Conservation (phyloP, 2,113 vertebrate species). For the Tyto alba region DNA sequence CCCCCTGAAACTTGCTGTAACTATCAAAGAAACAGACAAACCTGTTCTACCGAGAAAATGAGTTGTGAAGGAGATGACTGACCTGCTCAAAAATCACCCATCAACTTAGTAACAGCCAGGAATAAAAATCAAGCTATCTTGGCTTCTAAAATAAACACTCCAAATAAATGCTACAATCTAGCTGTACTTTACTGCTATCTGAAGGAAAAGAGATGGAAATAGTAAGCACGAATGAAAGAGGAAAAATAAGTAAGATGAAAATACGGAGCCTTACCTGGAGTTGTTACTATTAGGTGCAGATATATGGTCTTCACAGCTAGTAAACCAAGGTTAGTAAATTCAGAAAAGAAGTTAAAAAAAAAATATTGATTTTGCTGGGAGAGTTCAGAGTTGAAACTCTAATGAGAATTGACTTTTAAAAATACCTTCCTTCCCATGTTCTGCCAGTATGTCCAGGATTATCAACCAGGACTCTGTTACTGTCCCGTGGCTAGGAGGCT, state of each 20-base stretch:
- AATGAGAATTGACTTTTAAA: background rate
- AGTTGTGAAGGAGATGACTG: background rate
- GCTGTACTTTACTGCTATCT: background rate
- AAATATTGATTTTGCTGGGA: background rate
- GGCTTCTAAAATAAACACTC: background rate
- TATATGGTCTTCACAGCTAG: background rate
- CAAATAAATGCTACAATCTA: background rate
- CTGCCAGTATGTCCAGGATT: background rate
- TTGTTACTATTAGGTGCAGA: background rate
- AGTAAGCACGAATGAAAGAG: background rate
- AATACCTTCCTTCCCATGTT: background rate
- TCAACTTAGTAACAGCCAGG: background rate
- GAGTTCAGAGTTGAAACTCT: background rate
- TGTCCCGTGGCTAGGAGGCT: background rate
- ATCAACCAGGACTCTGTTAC: fast-evolving
- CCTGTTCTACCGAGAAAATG: background rate
- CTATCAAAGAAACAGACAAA: background rate
- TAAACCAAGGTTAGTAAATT: background rate
- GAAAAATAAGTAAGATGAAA: background rate
- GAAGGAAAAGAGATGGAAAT: background rate
- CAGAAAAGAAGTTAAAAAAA: background rate
- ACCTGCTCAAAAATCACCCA: background rate
- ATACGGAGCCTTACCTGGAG: background rate
- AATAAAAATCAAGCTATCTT: background rate
- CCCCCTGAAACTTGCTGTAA: background rate